Percentiles rank a stretch among this genome's conserved stretches.
These are phyloP conservation scores for Acanthopagrus latus DNA, from an alignment of 2,797 vertebrate genomes.

Conservation along the genomic window DNA sequence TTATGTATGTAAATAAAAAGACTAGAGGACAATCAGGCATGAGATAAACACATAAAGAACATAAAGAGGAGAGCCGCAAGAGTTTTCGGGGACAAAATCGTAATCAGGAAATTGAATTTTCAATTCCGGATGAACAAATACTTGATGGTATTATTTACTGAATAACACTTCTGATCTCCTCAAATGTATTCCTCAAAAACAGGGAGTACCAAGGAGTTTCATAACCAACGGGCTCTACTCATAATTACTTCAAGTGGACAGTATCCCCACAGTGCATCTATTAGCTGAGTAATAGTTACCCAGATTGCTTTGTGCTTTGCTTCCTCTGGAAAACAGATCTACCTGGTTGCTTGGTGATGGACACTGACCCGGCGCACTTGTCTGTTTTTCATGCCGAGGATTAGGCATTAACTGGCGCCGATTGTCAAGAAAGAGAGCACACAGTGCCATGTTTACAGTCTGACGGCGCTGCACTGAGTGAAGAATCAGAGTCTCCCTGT, in stretches of 20 bases:
- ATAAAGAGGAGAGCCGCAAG: neutral
- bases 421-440: conserved; percentile 43
- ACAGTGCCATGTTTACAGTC: conserved; percentile 35
- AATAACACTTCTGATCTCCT: neutral
- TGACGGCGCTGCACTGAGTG: conserved; percentile 19
- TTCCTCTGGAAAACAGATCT: conserved; percentile 43
- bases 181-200: neutral
- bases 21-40: conserved; percentile 43
- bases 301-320: conserved; percentile 49
- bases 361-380: conserved; percentile 50
- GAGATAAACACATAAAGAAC: conserved; percentile 44
- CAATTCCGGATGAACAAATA: neutral
- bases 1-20: conserved; percentile 71
- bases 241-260: neutral
- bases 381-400: conserved; percentile 59
- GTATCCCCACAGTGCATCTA: conserved; percentile 1
- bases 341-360: conserved; percentile 76
- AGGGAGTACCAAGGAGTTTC: neutral
- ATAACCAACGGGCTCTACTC: neutral
- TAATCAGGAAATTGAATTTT: conserved; percentile 7
- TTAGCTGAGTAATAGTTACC: conserved; percentile 20
- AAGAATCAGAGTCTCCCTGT: neutral
- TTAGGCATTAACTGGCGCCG: conserved; percentile 62
- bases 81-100: neutral
- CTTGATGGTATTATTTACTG: neutral